Percentiles rank a stretch among this genome's conserved stretches.
Conservation (phyloP, 1,140 invertebrate genomes). For the Pissodes strobi region DNA sequence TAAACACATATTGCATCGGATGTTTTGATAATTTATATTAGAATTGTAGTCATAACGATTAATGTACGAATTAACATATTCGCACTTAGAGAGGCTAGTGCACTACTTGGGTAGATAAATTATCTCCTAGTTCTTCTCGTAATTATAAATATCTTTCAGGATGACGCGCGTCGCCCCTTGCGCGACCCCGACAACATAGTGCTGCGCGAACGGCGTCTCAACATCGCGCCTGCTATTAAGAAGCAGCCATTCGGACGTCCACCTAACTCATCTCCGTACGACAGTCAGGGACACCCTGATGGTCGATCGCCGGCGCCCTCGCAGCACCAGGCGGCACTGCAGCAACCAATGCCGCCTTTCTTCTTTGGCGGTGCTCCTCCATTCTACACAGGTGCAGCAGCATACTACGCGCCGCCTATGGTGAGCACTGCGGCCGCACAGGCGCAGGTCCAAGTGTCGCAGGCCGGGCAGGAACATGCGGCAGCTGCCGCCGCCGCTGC, state of each 20-base stretch:
- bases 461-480: conserved; percentile 33
- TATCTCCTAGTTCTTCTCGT: neutral
- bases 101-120: neutral
- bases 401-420: conserved; percentile 47
- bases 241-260: conserved; percentile 68
- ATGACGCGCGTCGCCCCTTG: conserved; percentile 79
- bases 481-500: conserved; percentile 40
- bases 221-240: conserved; percentile 88
- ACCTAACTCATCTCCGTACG: conserved; percentile 15
- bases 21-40: too few relatives aligned
- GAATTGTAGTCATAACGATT: too few relatives aligned
- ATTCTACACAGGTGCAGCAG: conserved; percentile 49
- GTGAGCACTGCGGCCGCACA: conserved; percentile 10
- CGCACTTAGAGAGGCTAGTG: neutral
- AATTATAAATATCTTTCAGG: too few relatives aligned
- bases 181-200: conserved; percentile 64
- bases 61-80: neutral
- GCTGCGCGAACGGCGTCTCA: conserved; percentile 80
- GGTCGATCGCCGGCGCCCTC: conserved; percentile 16
- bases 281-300: conserved; percentile 60
- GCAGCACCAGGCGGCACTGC: conserved; percentile 25
- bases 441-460: conserved; percentile 15
- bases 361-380: conserved; percentile 46
- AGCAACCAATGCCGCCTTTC: conserved; percentile 44
- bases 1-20: too few relatives aligned